Evolutionary conservation across 2,888 invertebrate genomes (phyloP), one percentile per base, ranked within the genome.

Genomic region (Arge pagana): DNA sequence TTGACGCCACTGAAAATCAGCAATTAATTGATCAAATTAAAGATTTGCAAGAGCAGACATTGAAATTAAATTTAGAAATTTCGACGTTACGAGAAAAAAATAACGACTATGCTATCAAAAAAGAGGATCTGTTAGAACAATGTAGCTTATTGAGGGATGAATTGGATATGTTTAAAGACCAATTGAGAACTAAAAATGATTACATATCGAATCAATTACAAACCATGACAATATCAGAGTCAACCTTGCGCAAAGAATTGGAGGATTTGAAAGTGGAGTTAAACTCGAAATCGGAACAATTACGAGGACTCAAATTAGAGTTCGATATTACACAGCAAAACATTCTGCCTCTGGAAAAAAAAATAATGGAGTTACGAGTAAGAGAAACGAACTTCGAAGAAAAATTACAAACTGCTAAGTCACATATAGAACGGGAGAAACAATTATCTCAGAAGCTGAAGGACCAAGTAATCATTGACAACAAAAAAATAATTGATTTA

Each of bases 401-500:
- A 39, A 76, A 72, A 45, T 48, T 76, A 13, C 62, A 66, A 48
- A 36, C 65, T 40, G 53, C 73, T 0, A 72, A 64, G 49, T 66
- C 64, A 37, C 72, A 76, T 33, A 66, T 72, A 0, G 73, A 77
- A 40, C 63, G 75, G 1, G 76, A 75, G 41, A 75, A 77, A 39
- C 70, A 70, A 28, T 53, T 74, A n/a, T 64, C 72, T 0, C 65
- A 68, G 33, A 74, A 74, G 43, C 31, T 75, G 10, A 76, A 75
- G 33, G 74, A 76, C 52, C 75, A 76, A 45, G 74, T 76, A 4
- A 74, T 76, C 11, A 30, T 74, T 15, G 76, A 75, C 21, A 74
- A 71, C 41, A 82, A 82, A 59, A 81, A 83, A 39, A 87, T 89
- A 56, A 83, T 87, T 68, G 90, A 91, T 77, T 74, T 91, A 26